A percentile compares a stretch with the other conserved stretches of the same genome.
These are phyloP conservation scores for Lemur catta DNA, from an alignment of 2,797 vertebrate genomes.

Conservation along the genomic window DNA sequence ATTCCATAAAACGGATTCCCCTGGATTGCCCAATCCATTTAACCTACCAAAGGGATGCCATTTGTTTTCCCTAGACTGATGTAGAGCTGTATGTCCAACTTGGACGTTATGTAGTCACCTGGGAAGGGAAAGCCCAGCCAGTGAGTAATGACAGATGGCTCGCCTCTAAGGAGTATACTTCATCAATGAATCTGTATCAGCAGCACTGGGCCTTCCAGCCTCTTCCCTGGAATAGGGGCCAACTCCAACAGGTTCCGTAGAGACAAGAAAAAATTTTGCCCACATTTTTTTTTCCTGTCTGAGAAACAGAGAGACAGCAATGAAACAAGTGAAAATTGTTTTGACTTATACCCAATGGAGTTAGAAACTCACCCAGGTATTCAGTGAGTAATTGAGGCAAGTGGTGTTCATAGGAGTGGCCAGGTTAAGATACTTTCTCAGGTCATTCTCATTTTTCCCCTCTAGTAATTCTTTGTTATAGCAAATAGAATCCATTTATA, in stretches of 20 bases:
- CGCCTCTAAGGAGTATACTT: constrained; percentile 30
- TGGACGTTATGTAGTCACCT: constrained; percentile 39
- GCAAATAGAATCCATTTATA: constrained; percentile 4
- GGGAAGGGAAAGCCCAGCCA: constrained; percentile 29
- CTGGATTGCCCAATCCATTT: constrained; percentile 64
- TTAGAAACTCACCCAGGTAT: neutral
- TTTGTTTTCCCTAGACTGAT: constrained; percentile 56
- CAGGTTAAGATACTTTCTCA: neutral
- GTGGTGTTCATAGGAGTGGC: neutral
- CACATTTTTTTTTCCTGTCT: constrained; percentile 46
- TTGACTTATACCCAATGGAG: constrained; percentile 27
- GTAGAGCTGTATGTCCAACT: constrained; percentile 9
- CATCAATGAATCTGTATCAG: constrained; percentile 42
- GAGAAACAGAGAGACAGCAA: constrained; percentile 49
- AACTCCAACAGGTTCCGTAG: constrained; percentile 27
- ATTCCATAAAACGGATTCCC: constrained; percentile 68
- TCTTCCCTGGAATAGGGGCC: constrained; percentile 38
- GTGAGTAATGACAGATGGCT: constrained; percentile 35
- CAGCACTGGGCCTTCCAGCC: neutral
- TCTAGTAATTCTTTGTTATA: constrained; percentile 22
- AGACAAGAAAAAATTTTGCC: constrained; percentile 43
- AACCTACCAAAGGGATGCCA: constrained; percentile 41
- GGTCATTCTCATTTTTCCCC: neutral
- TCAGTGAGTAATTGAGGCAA: neutral
- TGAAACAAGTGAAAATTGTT: constrained; percentile 44